Conservation (phyloP, 2,888 invertebrate species). For the Lasius platythorax region DNA sequence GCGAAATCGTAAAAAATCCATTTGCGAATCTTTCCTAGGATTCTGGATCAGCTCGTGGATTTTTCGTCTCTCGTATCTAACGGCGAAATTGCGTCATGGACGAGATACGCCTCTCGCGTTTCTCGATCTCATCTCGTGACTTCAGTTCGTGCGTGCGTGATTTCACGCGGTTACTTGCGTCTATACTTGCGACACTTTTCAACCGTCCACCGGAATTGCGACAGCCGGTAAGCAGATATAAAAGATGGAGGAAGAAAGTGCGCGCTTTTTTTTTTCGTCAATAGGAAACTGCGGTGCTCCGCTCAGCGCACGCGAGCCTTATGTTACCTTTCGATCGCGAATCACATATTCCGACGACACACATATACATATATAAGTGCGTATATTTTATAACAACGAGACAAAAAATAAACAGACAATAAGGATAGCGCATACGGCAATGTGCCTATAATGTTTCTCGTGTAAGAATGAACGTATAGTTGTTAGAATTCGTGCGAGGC, state of each 20-base stretch:
- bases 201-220: slow-evolving; percentile 59
- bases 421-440: slow-evolving; percentile 20
- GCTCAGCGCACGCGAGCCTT: slow-evolving; percentile 44
- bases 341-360: slow-evolving; percentile 39
- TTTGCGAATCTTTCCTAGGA: neutral
- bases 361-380: slow-evolving; percentile 36
- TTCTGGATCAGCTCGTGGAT: neutral
- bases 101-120: neutral
- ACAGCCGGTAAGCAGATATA: slow-evolving; percentile 56
- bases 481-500: slow-evolving; percentile 82
- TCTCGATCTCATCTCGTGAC: slow-evolving; percentile 47
- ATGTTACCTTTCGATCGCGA: slow-evolving; percentile 60
- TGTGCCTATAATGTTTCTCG: slow-evolving; percentile 41
- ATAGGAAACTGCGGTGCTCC: slow-evolving; percentile 46
- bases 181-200: slow-evolving; percentile 47
- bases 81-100: slow-evolving; percentile 60
- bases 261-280: neutral
- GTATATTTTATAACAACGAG: slow-evolving; percentile 33
- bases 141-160: slow-evolving; percentile 66
- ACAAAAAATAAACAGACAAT: slow-evolving; percentile 17
- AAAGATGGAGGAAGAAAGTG: neutral
- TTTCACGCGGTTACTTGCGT: slow-evolving; percentile 63
- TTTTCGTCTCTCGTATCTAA: slow-evolving; percentile 41
- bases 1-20: neutral
- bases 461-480: slow-evolving; percentile 46